Base-by-base conservation (phyloP, 2,888 invertebrate species). In the Zonitis immaculata region DNA sequence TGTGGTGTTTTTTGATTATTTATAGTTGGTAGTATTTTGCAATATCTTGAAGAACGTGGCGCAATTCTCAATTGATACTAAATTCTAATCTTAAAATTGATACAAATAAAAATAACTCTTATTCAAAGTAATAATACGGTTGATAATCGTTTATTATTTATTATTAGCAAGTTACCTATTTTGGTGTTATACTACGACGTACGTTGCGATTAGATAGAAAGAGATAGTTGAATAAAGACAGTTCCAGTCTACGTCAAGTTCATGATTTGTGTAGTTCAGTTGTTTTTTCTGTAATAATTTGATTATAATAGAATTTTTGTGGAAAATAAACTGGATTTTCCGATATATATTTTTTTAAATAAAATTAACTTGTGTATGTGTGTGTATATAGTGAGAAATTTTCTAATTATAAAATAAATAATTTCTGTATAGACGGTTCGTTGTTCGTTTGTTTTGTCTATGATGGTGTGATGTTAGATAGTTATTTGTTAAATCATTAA, bases 381-480 rank as follows among this genome's bases (percentile, higher is more conserved):
- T n/a, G n/a, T n/a, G n/a, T n/a, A n/a, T n/a, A n/a, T n/a, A n/a
- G n/a, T n/a, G n/a, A n/a, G n/a, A n/a, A n/a, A n/a, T n/a, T n/a
- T n/a, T n/a, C n/a, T n/a, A n/a, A n/a, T n/a, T n/a, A n/a, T n/a
- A n/a, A n/a, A n/a, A n/a, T n/a, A n/a, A n/a, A n/a, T n/a, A n/a
- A n/a, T n/a, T n/a, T n/a, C n/a, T n/a, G n/a, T n/a, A n/a, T n/a
- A 20, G 39, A 39, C 18, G 18, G 39, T 39, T 20, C 39, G 39
- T 39, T 39, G 32, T 32, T 32, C 32, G 14, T 32, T 32, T 32
- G 32, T 39, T 39, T 39, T 39, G 39, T 39, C 39, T 39, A 39
- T n/a, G 39, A 39, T 39, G 20, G 39, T 39, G 39, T 39, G 39
- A 39, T 39, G 39, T 39, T 39, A 39, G 39, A 39, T 39, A 39